Percentiles rank a stretch among this genome's conserved stretches.
Conservation (phyloP, 1,140 invertebrate genomes). For the Andrena cerasifolii region DNA sequence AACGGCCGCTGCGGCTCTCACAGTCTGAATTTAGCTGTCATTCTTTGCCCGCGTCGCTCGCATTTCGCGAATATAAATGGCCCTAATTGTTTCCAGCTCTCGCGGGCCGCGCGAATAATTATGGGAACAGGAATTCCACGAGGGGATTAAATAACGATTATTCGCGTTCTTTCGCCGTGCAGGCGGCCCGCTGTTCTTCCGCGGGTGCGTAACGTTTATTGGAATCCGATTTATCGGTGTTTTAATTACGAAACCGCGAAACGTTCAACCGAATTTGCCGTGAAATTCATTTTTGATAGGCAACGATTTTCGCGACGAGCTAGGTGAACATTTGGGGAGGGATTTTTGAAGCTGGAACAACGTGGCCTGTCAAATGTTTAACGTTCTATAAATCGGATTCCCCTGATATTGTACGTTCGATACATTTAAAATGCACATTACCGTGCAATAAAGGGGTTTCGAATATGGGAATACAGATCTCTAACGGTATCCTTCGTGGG, state of each 20-base stretch:
- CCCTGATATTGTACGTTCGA: neutral
- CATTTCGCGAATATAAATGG: slow-evolving; percentile 20
- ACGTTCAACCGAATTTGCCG: neutral
- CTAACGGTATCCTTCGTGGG: slow-evolving; percentile 1
- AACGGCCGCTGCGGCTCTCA: slow-evolving; percentile 24
- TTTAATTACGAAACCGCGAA: neutral
- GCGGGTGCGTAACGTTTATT: neutral
- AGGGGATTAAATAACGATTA: slow-evolving; percentile 6
- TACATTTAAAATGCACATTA: neutral
- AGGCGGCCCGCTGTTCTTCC: neutral
- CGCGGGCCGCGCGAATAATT: neutral
- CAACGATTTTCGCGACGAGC: neutral
- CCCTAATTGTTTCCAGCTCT: slow-evolving; percentile 9
- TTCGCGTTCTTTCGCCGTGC: neutral
- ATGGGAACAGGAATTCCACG: neutral
- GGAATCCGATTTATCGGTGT: neutral
- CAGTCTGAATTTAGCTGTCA: slow-evolving; percentile 35
- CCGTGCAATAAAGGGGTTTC: neutral
- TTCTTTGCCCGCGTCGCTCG: slow-evolving; percentile 7
- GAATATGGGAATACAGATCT: slow-evolving; percentile 22
- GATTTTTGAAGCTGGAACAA: neutral
- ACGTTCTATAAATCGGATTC: neutral
- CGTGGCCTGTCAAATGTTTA: neutral
- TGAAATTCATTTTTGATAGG: too few species aligned
- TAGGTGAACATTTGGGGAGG: neutral